Conservation (phyloP, 2,797 vertebrate species). For the Sparus aurata region DNA sequence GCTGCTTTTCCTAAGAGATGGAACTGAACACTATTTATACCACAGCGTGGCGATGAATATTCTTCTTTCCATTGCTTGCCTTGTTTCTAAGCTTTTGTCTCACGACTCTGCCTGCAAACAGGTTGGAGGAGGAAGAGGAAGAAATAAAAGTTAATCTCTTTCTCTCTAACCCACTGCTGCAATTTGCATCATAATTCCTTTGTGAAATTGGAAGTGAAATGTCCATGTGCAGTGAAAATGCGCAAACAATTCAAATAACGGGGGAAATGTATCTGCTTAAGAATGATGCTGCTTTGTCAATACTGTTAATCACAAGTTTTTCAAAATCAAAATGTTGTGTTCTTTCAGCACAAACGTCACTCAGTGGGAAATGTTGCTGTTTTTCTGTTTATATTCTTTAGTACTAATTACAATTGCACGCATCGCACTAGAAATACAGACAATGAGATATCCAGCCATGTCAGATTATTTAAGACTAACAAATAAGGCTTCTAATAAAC, state of each 20-base stretch:
- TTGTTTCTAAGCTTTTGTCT: slow-evolving; percentile 41
- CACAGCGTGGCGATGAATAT: slow-evolving; percentile 48
- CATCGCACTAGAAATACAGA: background rate
- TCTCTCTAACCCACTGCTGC: slow-evolving; percentile 8
- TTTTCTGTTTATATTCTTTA: background rate
- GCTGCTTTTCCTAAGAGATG: slow-evolving; percentile 62
- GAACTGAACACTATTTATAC: slow-evolving; percentile 74
- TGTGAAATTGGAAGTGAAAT: slow-evolving; percentile 39
- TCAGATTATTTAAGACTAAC: background rate
- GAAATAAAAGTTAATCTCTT: slow-evolving; percentile 23
- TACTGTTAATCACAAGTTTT: slow-evolving; percentile 7
- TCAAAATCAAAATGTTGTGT: background rate
- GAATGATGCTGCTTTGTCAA: slow-evolving; percentile 24
- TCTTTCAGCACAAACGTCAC: background rate
- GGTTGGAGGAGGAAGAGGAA: slow-evolving; percentile 29
- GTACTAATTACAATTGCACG: background rate
- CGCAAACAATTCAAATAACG: slow-evolving; percentile 29
- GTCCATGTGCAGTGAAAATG: slow-evolving; percentile 12
- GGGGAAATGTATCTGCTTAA: background rate
- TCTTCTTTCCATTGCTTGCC: slow-evolving; percentile 17
- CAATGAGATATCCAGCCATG: background rate
- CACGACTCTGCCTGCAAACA: slow-evolving; percentile 42
- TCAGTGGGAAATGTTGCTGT: background rate
- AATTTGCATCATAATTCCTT: slow-evolving; percentile 52
- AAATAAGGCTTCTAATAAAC: background rate